Percentiles rank a stretch among this genome's conserved stretches.
phyloP scores from a whole-genome alignment of 1,140 invertebrate species.

The Mactra quadrangularis region DNA sequence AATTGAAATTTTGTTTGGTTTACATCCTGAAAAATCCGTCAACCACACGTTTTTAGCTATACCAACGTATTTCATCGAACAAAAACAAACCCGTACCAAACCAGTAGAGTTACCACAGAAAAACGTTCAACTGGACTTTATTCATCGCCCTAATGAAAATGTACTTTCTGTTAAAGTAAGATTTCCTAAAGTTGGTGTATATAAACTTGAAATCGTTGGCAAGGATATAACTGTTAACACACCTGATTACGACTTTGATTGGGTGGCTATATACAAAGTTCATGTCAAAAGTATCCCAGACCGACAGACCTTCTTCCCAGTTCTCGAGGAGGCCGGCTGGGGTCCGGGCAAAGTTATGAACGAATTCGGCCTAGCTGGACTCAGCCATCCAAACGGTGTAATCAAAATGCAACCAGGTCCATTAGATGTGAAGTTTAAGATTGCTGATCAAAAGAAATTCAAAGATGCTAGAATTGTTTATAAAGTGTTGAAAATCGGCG shows the following conservation, averaged over 20 bases:
- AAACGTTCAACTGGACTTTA: constrained; percentile 72
- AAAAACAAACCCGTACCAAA: constrained; percentile 59
- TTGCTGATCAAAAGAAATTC: constrained; percentile 39
- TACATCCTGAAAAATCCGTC: constrained; percentile 61
- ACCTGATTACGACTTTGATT: constrained; percentile 75
- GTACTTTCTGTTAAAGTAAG: constrained; percentile 70
- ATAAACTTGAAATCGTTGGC: constrained; percentile 75
- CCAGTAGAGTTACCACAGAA: constrained; percentile 64
- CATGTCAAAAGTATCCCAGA: constrained; percentile 67
- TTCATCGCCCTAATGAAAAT: constrained; percentile 70
- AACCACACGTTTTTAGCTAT: constrained; percentile 71
- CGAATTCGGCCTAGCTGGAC: constrained; percentile 63
- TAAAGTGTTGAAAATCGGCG: constrained; percentile 25
- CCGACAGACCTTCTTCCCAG: constrained; percentile 70
- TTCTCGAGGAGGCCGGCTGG: constrained; percentile 71
- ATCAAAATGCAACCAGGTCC: constrained; percentile 56
- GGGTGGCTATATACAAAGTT: constrained; percentile 77
- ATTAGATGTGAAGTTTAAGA: constrained; percentile 52
- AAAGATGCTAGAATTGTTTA: constrained; percentile 36
- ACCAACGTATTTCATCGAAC: constrained; percentile 63
- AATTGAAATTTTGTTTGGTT: constrained; percentile 72
- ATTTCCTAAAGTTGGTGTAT: constrained; percentile 72
- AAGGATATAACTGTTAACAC: constrained; percentile 68
- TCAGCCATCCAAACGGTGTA: constrained; percentile 55
- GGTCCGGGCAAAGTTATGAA: constrained; percentile 66